Conservation (phyloP, 1,140 invertebrate genomes). For the Drosophila subobscura region DNA sequence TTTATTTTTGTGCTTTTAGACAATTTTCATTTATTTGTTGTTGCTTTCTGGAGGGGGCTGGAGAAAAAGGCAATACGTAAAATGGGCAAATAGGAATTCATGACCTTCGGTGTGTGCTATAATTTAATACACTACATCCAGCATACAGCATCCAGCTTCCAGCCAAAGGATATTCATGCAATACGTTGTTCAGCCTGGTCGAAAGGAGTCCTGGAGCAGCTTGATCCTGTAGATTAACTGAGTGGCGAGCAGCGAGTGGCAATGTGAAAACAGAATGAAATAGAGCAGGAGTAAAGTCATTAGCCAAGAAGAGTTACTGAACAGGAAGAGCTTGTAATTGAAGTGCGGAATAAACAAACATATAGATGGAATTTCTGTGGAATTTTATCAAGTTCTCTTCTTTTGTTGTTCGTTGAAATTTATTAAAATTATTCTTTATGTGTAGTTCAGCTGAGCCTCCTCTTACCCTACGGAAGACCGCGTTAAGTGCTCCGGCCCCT, state of each 20-base stretch:
- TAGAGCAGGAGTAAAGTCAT: conserved; percentile 24
- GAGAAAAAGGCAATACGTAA: conserved; percentile 73
- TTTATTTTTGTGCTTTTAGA: conserved; percentile 82
- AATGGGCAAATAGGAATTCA: conserved; percentile 80
- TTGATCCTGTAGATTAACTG: conserved; percentile 31
- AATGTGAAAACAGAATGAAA: conserved; percentile 8
- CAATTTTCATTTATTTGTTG: conserved; percentile 81
- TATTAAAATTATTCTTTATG: no score
- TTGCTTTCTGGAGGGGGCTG: conserved; percentile 31
- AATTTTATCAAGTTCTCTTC: no score
- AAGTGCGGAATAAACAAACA: neutral
- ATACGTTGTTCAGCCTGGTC: conserved; percentile 15
- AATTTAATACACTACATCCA: conserved; percentile 75
- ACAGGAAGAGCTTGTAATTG: conserved; percentile 1
- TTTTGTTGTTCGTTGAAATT: no score
- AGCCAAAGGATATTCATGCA: conserved; percentile 52
- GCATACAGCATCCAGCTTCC: conserved; percentile 6
- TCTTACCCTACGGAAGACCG: no score
- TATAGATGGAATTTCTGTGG: neutral
- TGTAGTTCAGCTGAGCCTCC: no score
- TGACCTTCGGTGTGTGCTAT: conserved; percentile 79
- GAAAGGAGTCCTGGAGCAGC: neutral
- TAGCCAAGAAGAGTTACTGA: conserved; percentile 29
- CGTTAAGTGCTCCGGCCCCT: neutral
- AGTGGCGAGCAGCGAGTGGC: no score